Evolutionary conservation across 2,113 vertebrate species (phyloP).

Genomic region (Perccottus glenii): DNA sequence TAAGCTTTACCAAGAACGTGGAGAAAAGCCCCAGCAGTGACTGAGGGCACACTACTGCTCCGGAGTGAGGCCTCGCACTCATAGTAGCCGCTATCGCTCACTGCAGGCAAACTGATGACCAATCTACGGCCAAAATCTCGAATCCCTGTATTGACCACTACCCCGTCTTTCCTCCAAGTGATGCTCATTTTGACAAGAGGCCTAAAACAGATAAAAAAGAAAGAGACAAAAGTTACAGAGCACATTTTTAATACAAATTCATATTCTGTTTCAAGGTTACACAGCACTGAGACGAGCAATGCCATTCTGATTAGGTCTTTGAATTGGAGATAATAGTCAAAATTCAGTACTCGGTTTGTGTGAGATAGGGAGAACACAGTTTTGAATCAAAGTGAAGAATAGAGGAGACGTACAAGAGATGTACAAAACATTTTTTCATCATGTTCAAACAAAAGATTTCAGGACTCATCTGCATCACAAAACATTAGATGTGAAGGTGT

Average conservation of each 20-base stretch:
- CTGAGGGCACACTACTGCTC: conserved; percentile 88
- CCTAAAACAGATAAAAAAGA: conserved; percentile 69
- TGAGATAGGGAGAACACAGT: conserved; percentile 52
- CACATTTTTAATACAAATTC: conserved; percentile 60
- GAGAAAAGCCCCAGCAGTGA: conserved; percentile 84
- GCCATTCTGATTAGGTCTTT: conserved; percentile 73
- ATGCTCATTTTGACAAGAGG: conserved; percentile 93
- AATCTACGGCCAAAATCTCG: conserved; percentile 90
- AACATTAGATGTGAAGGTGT: conserved; percentile 37
- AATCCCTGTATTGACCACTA: conserved; percentile 82
- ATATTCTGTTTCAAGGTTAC: conserved; percentile 72
- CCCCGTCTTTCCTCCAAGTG: conserved; percentile 91
- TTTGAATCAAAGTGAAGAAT: conserved; percentile 66
- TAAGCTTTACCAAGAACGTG: conserved; percentile 84
- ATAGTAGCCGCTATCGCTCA: conserved; percentile 89
- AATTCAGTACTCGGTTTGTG: conserved; percentile 47
- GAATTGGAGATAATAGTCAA: conserved; percentile 70
- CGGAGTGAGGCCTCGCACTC: conserved; percentile 91
- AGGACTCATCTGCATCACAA: conserved; percentile 49
- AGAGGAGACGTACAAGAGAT: conserved; percentile 31
- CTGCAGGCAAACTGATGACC: conserved; percentile 85
- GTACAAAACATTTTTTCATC: conserved; percentile 46
- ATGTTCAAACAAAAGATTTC: conserved; percentile 62
- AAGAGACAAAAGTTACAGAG: conserved; percentile 12
- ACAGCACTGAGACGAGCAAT: conserved; percentile 42